Percentiles rank a stretch among this genome's conserved stretches.
phyloP scores from a whole-genome alignment of 2,888 invertebrate species.

The Platycheirus rosarum region DNA sequence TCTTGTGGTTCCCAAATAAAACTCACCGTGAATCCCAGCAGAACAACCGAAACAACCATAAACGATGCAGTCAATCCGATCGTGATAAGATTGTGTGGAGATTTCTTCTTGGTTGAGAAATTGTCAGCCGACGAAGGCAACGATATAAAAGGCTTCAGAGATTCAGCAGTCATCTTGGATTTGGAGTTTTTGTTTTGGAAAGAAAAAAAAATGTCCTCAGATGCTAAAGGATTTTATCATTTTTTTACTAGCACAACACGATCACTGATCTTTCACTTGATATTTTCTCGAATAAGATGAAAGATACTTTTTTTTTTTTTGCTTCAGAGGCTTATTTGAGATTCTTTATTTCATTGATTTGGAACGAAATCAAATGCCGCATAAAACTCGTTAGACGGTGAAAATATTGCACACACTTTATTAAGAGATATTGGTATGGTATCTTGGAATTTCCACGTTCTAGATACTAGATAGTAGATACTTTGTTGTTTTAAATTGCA shows the following conservation, averaged over 20 bases:
- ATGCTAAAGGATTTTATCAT: conserved; percentile 53
- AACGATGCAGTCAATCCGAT: conserved; percentile 77
- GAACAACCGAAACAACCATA: conserved; percentile 76
- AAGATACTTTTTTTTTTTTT: conserved; percentile 31
- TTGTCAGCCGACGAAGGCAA: conserved; percentile 79
- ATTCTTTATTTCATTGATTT: background rate
- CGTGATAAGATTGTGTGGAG: conserved; percentile 75
- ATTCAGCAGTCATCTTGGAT: conserved; percentile 81
- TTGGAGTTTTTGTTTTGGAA: background rate
- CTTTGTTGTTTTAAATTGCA: conserved; percentile 22
- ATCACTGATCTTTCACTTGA: conserved; percentile 53
- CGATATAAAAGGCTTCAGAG: conserved; percentile 81
- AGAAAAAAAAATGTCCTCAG: conserved; percentile 58
- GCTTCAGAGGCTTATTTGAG: background rate
- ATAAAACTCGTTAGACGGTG: conserved; percentile 20
- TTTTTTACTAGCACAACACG: conserved; percentile 20
- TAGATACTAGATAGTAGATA: conserved; percentile 6
- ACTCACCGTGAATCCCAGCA: conserved; percentile 80
- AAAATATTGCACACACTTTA: conserved; percentile 8
- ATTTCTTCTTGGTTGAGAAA: conserved; percentile 78
- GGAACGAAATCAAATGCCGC: conserved; percentile 4
- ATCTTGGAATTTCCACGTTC: too few species aligned
- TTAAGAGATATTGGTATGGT: too few species aligned
- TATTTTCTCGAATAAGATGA: background rate
- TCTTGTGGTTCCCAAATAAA: background rate